Base-by-base conservation (phyloP, 2,888 invertebrate species). In the Watsonalla cultraria region DNA sequence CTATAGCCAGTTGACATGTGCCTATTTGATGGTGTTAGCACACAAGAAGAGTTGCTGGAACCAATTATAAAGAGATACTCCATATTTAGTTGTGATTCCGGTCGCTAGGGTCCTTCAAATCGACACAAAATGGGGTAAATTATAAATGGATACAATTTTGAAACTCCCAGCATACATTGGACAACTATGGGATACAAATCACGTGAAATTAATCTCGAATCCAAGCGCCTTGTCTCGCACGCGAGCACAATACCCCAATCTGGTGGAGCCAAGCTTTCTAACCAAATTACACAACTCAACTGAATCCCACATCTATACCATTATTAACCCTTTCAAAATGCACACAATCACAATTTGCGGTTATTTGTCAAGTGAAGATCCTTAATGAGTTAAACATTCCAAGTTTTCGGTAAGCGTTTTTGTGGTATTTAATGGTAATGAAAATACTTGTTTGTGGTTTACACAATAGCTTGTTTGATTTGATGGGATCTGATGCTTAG, bases 251-350 rank as follows among this genome's bases (percentile, higher is more conserved):
- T 88, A 68, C 76, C 86, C 86, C 88, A 89, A 89, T 89, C 85
- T 88, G 72, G 80, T 70, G 67, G 71, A 78, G 75, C 55, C 57
- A 65, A 75, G 82, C 77, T 78, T 79, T 81, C 84, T 85, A 87
- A 89, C 81, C 72, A 71, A 82, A 84, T 89, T 86, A 87, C 74
- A 49, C 59, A 46, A 69, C 62, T 64, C 73, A 66, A 60, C 80
- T 82, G 82, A 83, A 82, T 84, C 84, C 81, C 81, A 82, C 84
- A 72, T 75, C 68, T 68, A 66, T 61, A 66, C 67, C 81, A 86
- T 85, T 89, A 90, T 89, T 87, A 90, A 88, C 86, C 89, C 88
- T 84, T 90, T 87, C 86, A 88, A 78, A 79, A 78, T 11, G 79
- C 77, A 78, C 79, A 83, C 83, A 88, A 87, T 88, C 77, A 80